Percentiles rank a stretch among this genome's conserved stretches.
phyloP scores from a whole-genome alignment of 2,113 vertebrate species.

The Syrrhaptes paradoxus region DNA sequence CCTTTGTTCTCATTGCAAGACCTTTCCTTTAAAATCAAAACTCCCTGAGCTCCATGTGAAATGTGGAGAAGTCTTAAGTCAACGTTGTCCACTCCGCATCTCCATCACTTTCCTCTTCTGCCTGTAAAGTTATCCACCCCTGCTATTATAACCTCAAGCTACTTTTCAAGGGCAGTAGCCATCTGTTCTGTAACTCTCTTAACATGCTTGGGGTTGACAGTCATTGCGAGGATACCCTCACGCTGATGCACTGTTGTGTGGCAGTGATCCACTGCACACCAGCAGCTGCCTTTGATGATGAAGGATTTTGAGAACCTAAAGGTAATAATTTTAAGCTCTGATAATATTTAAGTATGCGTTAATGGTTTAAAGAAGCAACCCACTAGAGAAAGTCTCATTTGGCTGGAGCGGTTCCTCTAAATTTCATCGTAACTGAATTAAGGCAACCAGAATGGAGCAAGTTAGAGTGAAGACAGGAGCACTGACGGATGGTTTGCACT shows the following conservation, averaged over 20 bases:
- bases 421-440: conserved; percentile 45
- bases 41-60: neutral
- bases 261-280: neutral
- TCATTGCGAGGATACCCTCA: neutral
- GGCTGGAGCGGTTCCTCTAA: conserved; percentile 52
- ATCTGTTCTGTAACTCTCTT: fast-evolving
- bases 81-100: neutral
- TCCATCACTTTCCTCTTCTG: neutral
- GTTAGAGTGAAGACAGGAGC: conserved; percentile 36
- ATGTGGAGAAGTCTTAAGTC: fast-evolving
- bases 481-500: conserved; percentile 31
- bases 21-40: neutral
- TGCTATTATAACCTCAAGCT: neutral
- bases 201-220: neutral
- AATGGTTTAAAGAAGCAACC: conserved; percentile 52
- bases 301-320: neutral
- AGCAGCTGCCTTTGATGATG: conserved; percentile 39
- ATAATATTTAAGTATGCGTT: conserved; percentile 51
- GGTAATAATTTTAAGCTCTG: conserved; percentile 3
- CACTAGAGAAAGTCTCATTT: conserved; percentile 54
- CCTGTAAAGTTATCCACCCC: neutral
- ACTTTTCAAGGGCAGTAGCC: neutral
- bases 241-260: neutral
- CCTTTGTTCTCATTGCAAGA: neutral
- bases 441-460: conserved; percentile 7